A percentile compares a stretch with the other conserved stretches of the same genome.
These are phyloP conservation scores for Ophion ventricosus DNA, from an alignment of 2,888 invertebrate species.

Conservation along the genomic window DNA sequence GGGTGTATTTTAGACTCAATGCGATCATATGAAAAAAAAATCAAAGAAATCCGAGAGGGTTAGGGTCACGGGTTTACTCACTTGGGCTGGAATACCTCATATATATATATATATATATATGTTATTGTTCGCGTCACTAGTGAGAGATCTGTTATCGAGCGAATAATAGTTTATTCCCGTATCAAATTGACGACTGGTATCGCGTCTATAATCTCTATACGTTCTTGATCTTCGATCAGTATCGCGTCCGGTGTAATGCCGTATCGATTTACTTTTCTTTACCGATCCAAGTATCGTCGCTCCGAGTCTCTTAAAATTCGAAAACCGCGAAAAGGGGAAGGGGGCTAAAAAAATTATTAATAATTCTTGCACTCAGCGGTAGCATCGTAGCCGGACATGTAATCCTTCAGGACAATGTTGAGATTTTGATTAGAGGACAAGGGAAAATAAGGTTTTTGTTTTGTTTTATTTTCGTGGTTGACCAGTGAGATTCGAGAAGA, in stretches of 20 bases:
- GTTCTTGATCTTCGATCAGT: constrained; percentile 63
- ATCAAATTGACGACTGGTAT: constrained; percentile 57
- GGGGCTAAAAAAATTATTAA: neutral
- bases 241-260: constrained; percentile 54
- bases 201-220: constrained; percentile 55
- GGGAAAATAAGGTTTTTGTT: neutral
- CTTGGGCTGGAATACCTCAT: neutral
- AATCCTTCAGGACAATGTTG: neutral
- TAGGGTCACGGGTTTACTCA: too few species aligned
- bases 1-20: too few species aligned
- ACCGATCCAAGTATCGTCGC: neutral
- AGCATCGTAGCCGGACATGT: neutral
- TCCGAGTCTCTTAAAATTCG: constrained; percentile 4
- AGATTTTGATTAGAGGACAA: neutral
- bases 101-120: too few species aligned
- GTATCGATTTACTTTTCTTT: constrained; percentile 38
- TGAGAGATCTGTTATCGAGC: constrained; percentile 55
- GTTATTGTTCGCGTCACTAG: constrained; percentile 45
- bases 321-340: neutral
- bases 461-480: constrained; percentile 18
- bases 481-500: constrained; percentile 17
- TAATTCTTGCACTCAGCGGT: neutral
- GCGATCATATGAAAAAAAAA: too few species aligned
- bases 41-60: too few species aligned
- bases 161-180: constrained; percentile 64